Evolutionary conservation across 2,888 invertebrate species (phyloP), one percentile per base, ranked within the genome.

Genomic region (Teleogryllus oceanicus): DNA sequence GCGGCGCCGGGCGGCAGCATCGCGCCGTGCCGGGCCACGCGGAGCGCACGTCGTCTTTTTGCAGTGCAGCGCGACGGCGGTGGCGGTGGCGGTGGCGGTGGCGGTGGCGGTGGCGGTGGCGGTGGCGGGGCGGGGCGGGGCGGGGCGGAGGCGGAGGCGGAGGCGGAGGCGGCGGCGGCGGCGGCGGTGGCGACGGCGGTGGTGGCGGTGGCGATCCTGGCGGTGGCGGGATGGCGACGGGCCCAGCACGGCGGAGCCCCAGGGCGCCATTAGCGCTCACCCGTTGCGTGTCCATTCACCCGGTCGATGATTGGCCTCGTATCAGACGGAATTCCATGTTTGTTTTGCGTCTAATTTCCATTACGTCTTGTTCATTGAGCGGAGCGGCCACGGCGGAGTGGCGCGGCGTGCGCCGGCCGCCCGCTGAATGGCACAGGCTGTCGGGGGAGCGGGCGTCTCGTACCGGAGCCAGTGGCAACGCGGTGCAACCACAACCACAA

Each of bases 241-340:
- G 51, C 12, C 1, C 11, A 16, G 51, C 12, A 2, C 16, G 13
- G n/a, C 5, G 62, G 8, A 13, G 62, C 62, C n/a, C 62, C 62
- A 62, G 62, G 62, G 62, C 62, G 8, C 62, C 62, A 62, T 62
- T 62, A 62, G 62, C 62, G 62, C 62, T 62, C 62, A 4, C n/a
- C 62, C 62, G 62, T 62, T 62, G 62, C 62, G 62, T 62, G 62
- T 62, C 62, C 62, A 62, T 62, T 62, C 13, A 62, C 62, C 62
- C 62, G 62, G 62, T n/a, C 62, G n/a, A n/a, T n/a, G 62, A 62
- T 62, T n/a, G n/a, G 62, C 62, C 62, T 62, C 62, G 62, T 62
- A 18, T n/a, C 62, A 62, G 62, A 13, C 16, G 62, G 62, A n/a
- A 62, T 62, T 18, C 62, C 16, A 5, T 62, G 62, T 62, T 62